These are phyloP conservation scores for Anoncus sp. DNA, from an alignment of 2,888 invertebrate species.

Conservation along the genomic window DNA sequence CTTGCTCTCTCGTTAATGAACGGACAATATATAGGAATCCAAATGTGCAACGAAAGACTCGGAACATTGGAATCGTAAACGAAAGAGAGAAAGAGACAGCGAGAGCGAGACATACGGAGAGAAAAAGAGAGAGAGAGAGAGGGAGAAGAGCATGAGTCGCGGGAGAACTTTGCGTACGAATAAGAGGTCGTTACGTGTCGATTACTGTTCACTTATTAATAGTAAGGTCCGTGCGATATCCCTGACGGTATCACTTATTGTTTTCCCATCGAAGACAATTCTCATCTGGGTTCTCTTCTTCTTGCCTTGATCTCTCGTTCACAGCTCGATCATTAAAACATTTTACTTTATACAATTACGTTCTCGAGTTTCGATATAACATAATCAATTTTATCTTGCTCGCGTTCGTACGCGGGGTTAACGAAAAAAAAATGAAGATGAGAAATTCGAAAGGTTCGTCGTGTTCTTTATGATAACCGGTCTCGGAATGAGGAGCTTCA, in stretches of 20 bases:
- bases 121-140: constrained; percentile 15
- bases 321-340: not conserved
- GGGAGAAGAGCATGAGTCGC: not conserved
- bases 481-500: not conserved
- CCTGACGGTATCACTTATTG: constrained; percentile 75
- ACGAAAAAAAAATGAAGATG: not conserved
- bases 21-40: not conserved
- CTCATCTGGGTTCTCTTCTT: constrained; percentile 2
- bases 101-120: too few relatives aligned
- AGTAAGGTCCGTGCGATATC: constrained; percentile 75
- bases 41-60: constrained; percentile 1
- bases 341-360: not conserved
- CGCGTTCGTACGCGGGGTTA: not conserved
- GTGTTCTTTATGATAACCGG: not conserved
- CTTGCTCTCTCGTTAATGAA: constrained; percentile 7
- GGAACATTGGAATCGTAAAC: not conserved
- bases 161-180: constrained; percentile 21
- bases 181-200: constrained; percentile 75
- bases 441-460: not conserved
- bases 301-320: not conserved
- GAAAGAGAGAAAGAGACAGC: constrained; percentile 20
- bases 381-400: not conserved
- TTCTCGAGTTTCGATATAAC: not conserved
- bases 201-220: constrained; percentile 78
- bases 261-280: constrained; percentile 69